Evolutionary conservation across 2,113 vertebrate species (phyloP), one percentile per base, ranked within the genome.

Genomic region (Callipepla squamata): DNA sequence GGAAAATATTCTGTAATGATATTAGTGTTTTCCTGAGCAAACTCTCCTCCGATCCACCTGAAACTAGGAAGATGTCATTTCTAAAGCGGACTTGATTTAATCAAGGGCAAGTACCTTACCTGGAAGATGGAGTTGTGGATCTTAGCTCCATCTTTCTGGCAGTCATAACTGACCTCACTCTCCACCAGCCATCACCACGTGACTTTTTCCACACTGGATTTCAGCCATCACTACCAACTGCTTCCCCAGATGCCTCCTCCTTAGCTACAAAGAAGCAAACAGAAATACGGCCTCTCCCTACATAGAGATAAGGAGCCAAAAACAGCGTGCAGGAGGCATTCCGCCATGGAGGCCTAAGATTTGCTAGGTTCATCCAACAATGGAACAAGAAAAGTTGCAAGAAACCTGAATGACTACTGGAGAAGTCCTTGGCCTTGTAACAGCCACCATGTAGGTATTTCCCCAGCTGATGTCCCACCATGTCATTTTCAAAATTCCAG

Each of bases 51-150:
- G 21, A 42, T 3, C 7, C 32, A 42, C 26, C 23, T 82, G 50
- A 50, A 18, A 69, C 76, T 75, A 61, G 55, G 23, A 26, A 65
- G 40, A 66, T 11, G 2, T 4, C 3, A 47, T n/a, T 83, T 70
- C 85, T 58, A 77, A 85, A 69, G 66, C 57, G 89, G 55, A 75
- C n/a, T 65, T 75, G 10, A 70, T 48, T 73, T 40, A 81, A 53
- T 58, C 61, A 75, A 81, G 83, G 80, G 22, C 53, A 13, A 88
- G n/a, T 48, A 75, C 86, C 96, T 96, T 96, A 95, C 96, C 91
- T 96, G 69, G 18, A 91, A 84, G 74, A 86, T n/a, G 65, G 23
- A 95, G 85, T 62, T 81, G 66, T 88, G 89, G 83, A 67, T 75
- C 45, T 88, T 32, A 83, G 63, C 47, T 81, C 63, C 86, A 87